Conservation (phyloP, 2,888 invertebrate species). For the Cryptops parisi region DNA sequence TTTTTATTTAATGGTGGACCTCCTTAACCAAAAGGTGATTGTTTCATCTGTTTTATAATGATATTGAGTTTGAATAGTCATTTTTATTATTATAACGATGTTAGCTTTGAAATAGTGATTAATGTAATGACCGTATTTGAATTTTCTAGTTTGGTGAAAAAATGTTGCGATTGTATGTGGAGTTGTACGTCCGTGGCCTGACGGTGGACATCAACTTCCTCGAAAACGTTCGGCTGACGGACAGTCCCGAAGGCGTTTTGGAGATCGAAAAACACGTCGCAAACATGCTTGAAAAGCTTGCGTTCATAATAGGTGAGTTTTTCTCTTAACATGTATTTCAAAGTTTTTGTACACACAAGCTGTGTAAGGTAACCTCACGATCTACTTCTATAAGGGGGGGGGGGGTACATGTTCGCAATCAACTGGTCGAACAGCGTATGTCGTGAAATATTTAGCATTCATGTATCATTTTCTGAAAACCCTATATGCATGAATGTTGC, state of each 20-base stretch:
- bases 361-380: no score
- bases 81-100: no score
- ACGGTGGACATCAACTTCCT: conserved; percentile 61
- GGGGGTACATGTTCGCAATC: no score
- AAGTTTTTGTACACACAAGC: no score
- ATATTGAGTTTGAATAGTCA: not conserved
- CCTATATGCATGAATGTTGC: no score
- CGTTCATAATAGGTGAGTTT: conserved; percentile 63
- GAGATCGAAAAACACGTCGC: conserved; percentile 46
- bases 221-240: conserved; percentile 36
- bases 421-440: no score
- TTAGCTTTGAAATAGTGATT: no score
- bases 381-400: no score
- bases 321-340: not conserved
- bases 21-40: not conserved
- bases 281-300: conserved; percentile 76
- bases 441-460: no score
- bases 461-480: no score
- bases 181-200: conserved; percentile 55
- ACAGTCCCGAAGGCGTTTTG: conserved; percentile 4
- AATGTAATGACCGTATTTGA: not conserved
- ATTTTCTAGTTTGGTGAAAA: conserved; percentile 23
- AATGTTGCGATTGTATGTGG: conserved; percentile 50
- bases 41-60: not conserved
- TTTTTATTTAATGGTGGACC: conserved; percentile 2